A percentile compares a stretch with the other conserved stretches of the same genome.
Evolutionary conservation across 2,797 vertebrate species (phyloP).

Genomic region (Muscicapa comitata): DNA sequence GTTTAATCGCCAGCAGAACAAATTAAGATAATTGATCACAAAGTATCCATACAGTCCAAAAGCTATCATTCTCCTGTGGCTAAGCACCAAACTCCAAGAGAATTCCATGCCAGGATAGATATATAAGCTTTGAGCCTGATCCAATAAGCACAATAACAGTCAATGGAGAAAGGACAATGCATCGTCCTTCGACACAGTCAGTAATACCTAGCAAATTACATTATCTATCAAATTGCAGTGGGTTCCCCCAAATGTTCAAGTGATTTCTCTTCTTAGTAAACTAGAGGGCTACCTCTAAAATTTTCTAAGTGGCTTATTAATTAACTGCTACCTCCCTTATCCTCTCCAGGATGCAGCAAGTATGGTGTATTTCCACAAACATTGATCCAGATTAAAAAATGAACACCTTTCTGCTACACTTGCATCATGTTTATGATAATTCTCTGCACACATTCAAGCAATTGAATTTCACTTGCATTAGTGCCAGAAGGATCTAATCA

Average conservation of each 20-base stretch:
- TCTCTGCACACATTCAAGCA: slow-evolving; percentile 15
- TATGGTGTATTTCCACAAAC: background rate
- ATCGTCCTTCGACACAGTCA: background rate
- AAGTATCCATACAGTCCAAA: background rate
- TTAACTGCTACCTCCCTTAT: background rate
- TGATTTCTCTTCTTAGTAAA: background rate
- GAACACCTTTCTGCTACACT: background rate
- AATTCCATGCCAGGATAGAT: background rate
- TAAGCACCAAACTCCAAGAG: background rate
- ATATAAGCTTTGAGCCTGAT: background rate
- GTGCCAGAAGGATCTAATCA: slow-evolving; percentile 29
- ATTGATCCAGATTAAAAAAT: background rate
- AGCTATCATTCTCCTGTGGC: background rate
- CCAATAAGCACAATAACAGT: background rate
- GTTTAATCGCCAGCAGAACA: background rate
- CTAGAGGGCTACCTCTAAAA: background rate
- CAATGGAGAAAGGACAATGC: background rate
- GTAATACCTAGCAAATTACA: background rate
- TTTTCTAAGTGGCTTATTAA: background rate
- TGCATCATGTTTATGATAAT: slow-evolving; percentile 4
- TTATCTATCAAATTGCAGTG: background rate
- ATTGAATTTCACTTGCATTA: slow-evolving; percentile 32
- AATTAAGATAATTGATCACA: slow-evolving; percentile 41
- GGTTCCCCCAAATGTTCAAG: background rate
- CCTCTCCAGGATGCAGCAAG: background rate